Base-by-base conservation (phyloP, 2,888 invertebrate species). In the Trichopria drosophilae region DNA sequence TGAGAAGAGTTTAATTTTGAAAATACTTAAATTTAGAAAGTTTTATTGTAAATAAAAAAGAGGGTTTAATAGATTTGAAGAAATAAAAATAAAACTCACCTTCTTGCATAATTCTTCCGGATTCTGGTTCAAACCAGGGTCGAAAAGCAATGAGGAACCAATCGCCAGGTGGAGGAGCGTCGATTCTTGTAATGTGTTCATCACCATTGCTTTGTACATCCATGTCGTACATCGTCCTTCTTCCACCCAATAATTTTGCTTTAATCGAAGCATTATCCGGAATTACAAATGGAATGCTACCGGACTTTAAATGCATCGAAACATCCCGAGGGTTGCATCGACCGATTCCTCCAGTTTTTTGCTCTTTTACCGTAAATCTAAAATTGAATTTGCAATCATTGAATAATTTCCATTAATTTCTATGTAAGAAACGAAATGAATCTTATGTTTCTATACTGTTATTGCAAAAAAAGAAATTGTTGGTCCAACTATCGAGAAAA, bases 81-180 rank as follows among this genome's bases (percentile, higher is more conserved):
- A n/a, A n/a, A 13, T 29, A 50, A 49, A 37, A 51, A 40, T 35
- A n/a, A n/a, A n/a, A 29, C 70, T 65, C 75, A 87, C 89, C 89
- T 81, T 88, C 83, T 65, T 89, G 89, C 59, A 83, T 83, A 57
- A 90, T 88, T 55, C 84, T 82, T 64, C 84, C 84, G 28, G 78
- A 76, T 57, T 84, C 82, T 3, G 89, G 89, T 78, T 89, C 86
- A 37, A 83, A 81, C 84, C 88, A 90, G 46, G 86, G 83, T 53
- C 88, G 80, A 72, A 90, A 92, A 6, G 87, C 85, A 44, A 88
- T 81, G 1, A 85, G 87, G 76, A 86, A 91, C 87, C 90, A 91
- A 65, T 84, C 84, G 1, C 91, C 90, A 0, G 88, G 82, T 45
- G 80, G 78, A 0, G 89, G 89, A 51, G 85, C 84, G 19, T 77